phyloP scores from a whole-genome alignment of 2,797 vertebrate genomes.

The Micromesistius poutassou region DNA sequence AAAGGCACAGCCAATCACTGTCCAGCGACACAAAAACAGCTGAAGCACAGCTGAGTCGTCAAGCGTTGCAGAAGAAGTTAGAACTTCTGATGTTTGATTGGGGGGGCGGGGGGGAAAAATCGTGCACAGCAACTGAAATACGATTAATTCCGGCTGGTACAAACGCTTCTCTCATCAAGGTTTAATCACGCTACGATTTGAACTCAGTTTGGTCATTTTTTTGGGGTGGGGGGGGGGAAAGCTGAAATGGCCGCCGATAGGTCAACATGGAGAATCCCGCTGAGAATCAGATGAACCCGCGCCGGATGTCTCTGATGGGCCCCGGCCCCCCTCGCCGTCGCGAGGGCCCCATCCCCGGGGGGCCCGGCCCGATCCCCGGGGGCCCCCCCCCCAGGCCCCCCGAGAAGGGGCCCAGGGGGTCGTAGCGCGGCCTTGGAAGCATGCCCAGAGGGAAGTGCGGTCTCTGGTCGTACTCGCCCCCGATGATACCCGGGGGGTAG shows the following conservation, averaged over 20 bases:
- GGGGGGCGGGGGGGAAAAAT: not conserved
- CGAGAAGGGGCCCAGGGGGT: constrained; percentile 54
- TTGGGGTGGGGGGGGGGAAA: too few species aligned
- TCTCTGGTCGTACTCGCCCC: constrained; percentile 69
- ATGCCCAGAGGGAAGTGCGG: constrained; percentile 34
- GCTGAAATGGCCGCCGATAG: not conserved
- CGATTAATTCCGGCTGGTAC: not conserved
- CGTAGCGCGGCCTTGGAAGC: constrained; percentile 65
- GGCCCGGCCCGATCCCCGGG: not conserved
- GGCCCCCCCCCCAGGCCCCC: constrained; percentile 32
- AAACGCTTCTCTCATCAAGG: not conserved
- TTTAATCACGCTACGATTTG: not conserved
- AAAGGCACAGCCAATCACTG: too few species aligned
- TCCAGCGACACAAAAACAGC: too few species aligned
- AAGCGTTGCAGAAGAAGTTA: not conserved
- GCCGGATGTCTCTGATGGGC: constrained; percentile 43
- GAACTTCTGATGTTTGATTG: not conserved
- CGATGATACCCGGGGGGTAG: constrained; percentile 68
- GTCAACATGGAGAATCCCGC: not conserved
- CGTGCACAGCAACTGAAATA: not conserved
- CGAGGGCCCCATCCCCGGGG: constrained; percentile 1
- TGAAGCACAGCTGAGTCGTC: too few species aligned
- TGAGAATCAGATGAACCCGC: constrained; percentile 72
- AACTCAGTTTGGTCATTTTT: not conserved
- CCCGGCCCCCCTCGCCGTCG: constrained; percentile 9